These are phyloP conservation scores for Melanotaenia nigrans DNA, from an alignment of 2,797 vertebrate species.

Conservation along the genomic window DNA sequence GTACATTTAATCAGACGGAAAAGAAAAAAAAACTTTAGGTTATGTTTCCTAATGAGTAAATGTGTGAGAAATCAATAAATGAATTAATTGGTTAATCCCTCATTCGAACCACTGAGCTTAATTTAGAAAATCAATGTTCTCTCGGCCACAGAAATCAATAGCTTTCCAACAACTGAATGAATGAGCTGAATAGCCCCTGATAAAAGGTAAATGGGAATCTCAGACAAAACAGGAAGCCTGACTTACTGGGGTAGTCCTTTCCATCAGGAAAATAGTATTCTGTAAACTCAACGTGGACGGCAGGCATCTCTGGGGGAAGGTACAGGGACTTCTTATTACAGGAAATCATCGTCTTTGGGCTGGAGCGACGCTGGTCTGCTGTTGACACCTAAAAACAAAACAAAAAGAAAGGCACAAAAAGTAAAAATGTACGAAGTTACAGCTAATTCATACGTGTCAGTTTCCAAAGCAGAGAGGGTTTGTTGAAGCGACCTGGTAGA, in stretches of 20 bases:
- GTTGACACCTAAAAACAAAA: constrained; percentile 89
- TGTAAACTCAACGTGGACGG: constrained; percentile 96
- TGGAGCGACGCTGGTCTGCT: constrained; percentile 94
- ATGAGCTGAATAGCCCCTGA: constrained; percentile 4
- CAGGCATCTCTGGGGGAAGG: constrained; percentile 98
- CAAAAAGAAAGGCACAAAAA: background rate
- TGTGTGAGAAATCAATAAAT: constrained; percentile 34
- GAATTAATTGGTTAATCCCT: constrained; percentile 45
- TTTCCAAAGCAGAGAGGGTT: background rate
- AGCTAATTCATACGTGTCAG: background rate
- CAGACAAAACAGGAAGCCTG: background rate
- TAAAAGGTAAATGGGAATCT: background rate
- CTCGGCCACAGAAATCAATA: constrained; percentile 27
- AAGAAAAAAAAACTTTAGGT: constrained; percentile 1
- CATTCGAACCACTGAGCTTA: constrained; percentile 24
- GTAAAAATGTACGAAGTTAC: background rate
- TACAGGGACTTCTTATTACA: constrained; percentile 99
- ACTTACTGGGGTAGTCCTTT: constrained; percentile 97
- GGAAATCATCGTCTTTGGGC: constrained; percentile 96
- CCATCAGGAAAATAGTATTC: constrained; percentile 99
- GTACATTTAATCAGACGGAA: background rate
- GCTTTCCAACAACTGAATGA: constrained; percentile 15
- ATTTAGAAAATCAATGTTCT: constrained; percentile 56
- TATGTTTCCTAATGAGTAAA: constrained; percentile 12
- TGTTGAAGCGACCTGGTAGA: constrained; percentile 90